These are phyloP conservation scores for Arnoldichthys spilopterus DNA, from an alignment of 2,797 vertebrate species.

Conservation along the genomic window DNA sequence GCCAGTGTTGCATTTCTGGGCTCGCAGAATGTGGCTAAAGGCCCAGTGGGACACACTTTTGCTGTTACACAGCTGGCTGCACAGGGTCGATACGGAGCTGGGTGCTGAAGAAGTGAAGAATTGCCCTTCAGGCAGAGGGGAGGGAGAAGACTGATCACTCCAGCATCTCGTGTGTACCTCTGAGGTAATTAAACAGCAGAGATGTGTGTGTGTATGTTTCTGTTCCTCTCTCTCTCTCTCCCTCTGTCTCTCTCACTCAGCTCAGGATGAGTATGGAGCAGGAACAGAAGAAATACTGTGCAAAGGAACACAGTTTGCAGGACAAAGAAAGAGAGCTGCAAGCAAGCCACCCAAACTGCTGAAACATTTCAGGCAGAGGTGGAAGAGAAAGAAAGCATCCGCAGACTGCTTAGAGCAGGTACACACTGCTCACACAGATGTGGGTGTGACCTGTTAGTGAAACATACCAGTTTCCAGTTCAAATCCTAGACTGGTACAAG, in stretches of 20 bases:
- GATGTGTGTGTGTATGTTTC: background rate
- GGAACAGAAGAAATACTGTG: conserved; percentile 11
- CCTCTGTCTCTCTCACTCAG: conserved; percentile 26
- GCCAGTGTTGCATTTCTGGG: conserved; percentile 1
- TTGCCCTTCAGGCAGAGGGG: conserved; percentile 1
- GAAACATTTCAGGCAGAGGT: conserved; percentile 30
- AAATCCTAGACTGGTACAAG: no score
- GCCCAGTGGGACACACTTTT: background rate
- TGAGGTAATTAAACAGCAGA: background rate
- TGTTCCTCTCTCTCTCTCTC: background rate
- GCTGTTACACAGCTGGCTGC: conserved; percentile 17
- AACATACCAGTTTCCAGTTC: no score
- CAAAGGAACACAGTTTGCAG: background rate
- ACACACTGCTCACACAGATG: background rate
- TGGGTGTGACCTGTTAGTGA: no score
- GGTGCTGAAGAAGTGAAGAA: background rate
- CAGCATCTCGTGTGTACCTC: background rate
- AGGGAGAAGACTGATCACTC: conserved; percentile 13
- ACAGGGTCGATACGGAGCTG: conserved; percentile 16
- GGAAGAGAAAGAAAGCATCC: conserved; percentile 9
- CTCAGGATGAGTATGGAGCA: conserved; percentile 25
- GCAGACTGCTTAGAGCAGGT: conserved; percentile 38
- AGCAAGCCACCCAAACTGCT: conserved; percentile 2
- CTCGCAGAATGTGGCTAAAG: background rate
- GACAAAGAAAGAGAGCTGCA: conserved; percentile 12